phyloP scores from a whole-genome alignment of 2,888 invertebrate species.

The Amphipoea lucens region DNA sequence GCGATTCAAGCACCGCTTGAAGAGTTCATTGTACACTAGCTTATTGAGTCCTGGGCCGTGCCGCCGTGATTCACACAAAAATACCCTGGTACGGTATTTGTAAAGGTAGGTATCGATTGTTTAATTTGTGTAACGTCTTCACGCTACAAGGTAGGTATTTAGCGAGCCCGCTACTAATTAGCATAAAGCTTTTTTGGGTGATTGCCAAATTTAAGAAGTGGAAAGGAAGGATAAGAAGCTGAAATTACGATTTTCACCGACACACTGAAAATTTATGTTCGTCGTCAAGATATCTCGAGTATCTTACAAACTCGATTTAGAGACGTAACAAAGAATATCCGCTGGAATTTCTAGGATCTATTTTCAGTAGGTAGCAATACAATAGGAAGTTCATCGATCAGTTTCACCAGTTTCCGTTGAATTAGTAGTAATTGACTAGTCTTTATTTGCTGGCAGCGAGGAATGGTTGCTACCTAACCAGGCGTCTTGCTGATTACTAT shows the following conservation, averaged over 20 bases:
- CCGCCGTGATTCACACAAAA: neutral
- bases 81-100: neutral
- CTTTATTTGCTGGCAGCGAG: conserved; percentile 8
- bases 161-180: conserved; percentile 72
- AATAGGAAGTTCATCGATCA: conserved; percentile 35
- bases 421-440: conserved; percentile 49
- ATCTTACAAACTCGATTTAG: conserved; percentile 27
- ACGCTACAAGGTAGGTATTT: conserved; percentile 17
- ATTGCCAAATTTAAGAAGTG: conserved; percentile 75
- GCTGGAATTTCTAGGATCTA: neutral
- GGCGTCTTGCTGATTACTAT: conserved; percentile 39
- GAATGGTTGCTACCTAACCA: conserved; percentile 14
- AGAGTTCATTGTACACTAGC: neutral
- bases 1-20: conserved; percentile 7
- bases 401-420: conserved; percentile 30
- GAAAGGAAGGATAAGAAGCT: conserved; percentile 37
- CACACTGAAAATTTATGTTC: conserved; percentile 47
- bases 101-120: conserved; percentile 30
- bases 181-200: conserved; percentile 78
- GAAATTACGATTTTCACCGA: conserved; percentile 43
- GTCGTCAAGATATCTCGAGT: conserved; percentile 16
- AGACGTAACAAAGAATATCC: conserved; percentile 14
- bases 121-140: conserved; percentile 43
- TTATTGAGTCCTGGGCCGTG: conserved; percentile 19
- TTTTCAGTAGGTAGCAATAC: conserved; percentile 11